These are phyloP conservation scores for Penelope pileata DNA, from an alignment of 2,113 vertebrate genomes.

Conservation along the genomic window DNA sequence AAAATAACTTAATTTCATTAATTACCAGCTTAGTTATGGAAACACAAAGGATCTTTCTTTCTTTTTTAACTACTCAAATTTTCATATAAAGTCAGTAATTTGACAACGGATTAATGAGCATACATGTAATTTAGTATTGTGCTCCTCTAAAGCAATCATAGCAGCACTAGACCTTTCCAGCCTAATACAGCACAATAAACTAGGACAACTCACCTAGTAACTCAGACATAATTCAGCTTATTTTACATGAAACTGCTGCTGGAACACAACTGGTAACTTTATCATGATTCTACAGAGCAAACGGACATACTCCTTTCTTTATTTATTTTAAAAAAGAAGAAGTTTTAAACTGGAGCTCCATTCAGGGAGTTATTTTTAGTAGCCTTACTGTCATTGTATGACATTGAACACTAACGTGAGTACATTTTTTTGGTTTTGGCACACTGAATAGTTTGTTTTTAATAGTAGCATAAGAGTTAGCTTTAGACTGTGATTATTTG, in stretches of 20 bases:
- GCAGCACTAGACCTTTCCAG: background rate
- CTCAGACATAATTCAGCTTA: constrained; percentile 16
- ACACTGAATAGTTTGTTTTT: background rate
- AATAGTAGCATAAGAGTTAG: background rate
- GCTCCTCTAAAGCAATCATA: background rate
- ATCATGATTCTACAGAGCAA: background rate
- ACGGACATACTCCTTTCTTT: constrained; percentile 20
- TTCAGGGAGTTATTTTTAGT: background rate
- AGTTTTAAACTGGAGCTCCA: background rate
- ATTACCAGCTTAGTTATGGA: background rate
- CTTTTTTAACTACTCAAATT: background rate
- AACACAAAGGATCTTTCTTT: background rate
- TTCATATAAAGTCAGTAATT: background rate
- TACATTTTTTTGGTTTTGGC: background rate
- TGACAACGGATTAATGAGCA: background rate
- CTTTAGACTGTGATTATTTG: background rate
- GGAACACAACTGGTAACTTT: background rate
- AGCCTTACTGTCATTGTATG: background rate
- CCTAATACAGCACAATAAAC: background rate
- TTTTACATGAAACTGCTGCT: constrained; percentile 10
- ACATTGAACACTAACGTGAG: background rate
- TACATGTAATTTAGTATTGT: background rate
- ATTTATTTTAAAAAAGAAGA: background rate
- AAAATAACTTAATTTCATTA: background rate
- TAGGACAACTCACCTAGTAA: background rate